Evolutionary conservation across 2,797 vertebrate species (phyloP).

Genomic region (Sebastes minor): DNA sequence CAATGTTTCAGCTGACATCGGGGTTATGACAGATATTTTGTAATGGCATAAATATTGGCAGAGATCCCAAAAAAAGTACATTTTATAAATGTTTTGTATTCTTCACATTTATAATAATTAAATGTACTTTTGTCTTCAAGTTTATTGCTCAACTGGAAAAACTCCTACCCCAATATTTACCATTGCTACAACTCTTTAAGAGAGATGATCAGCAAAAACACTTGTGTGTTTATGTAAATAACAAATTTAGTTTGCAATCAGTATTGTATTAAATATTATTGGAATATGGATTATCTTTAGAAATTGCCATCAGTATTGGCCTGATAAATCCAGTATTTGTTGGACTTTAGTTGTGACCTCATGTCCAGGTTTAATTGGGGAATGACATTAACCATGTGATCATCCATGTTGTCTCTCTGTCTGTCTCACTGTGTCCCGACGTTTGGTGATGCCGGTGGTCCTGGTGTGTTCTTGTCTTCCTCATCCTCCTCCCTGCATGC

Average conservation of each 20-base stretch:
- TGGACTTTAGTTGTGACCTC: background rate
- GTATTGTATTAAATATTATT: background rate
- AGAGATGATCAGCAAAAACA: too few species aligned
- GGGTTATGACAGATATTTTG: background rate
- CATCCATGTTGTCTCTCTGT: conserved; percentile 57
- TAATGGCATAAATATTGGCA: background rate
- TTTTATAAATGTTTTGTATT: background rate
- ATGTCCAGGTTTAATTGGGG: conserved; percentile 2
- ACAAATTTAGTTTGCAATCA: background rate
- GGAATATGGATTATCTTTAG: too few species aligned
- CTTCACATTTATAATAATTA: background rate
- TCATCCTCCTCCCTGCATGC: conserved; percentile 82
- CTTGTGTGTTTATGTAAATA: background rate
- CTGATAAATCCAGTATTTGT: background rate
- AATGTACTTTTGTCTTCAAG: background rate
- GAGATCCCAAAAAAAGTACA: background rate
- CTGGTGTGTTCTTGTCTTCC: conserved; percentile 11
- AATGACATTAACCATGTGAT: conserved; percentile 62
- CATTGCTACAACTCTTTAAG: too few species aligned
- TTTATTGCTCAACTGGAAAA: background rate
- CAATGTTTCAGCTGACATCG: background rate
- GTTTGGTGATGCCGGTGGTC: conserved; percentile 26
- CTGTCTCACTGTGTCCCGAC: conserved; percentile 29
- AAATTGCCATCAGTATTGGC: background rate
- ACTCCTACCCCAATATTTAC: too few species aligned